A percentile compares a stretch with the other conserved stretches of the same genome.
Conservation (phyloP, 2,888 invertebrate genomes). For the Eilema depressum region DNA sequence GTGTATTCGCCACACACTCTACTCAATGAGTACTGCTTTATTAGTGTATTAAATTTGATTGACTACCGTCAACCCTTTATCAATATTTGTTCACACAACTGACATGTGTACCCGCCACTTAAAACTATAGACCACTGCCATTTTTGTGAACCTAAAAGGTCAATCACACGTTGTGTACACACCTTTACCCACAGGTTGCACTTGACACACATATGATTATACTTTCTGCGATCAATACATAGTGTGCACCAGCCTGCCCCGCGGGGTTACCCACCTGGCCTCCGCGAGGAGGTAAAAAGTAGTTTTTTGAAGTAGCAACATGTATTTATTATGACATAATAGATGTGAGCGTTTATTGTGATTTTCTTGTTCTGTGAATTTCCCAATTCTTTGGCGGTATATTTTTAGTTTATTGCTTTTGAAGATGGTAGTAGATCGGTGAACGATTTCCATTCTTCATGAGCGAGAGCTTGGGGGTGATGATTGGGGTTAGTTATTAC, state of each 20-base stretch:
- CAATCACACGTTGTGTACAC: constrained; percentile 52
- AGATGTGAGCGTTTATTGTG: neutral
- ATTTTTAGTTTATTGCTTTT: too few relatives aligned
- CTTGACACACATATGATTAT: constrained; percentile 64
- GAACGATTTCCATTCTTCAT: too few relatives aligned
- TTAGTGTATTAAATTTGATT: neutral
- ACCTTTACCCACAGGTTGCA: constrained; percentile 50
- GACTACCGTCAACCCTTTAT: neutral
- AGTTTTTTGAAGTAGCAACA: constrained; percentile 13
- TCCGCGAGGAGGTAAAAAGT: constrained; percentile 19
- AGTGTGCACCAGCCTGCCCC: constrained; percentile 27
- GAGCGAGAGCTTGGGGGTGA: too few relatives aligned
- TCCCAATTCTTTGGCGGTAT: too few relatives aligned
- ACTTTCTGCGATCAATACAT: constrained; percentile 60
- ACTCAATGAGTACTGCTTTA: too few relatives aligned
- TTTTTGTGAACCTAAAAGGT: constrained; percentile 49
- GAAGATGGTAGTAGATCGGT: too few relatives aligned
- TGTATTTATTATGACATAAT: constrained; percentile 11
- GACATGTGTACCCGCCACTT: neutral
- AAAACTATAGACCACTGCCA: neutral
- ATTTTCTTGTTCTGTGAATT: neutral
- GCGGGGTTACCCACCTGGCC: constrained; percentile 24
- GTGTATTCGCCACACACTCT: too few relatives aligned
- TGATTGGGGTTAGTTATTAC: too few relatives aligned
- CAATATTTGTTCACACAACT: neutral